phyloP scores from a whole-genome alignment of 2,888 invertebrate species.

The Agonopterix arenella region DNA sequence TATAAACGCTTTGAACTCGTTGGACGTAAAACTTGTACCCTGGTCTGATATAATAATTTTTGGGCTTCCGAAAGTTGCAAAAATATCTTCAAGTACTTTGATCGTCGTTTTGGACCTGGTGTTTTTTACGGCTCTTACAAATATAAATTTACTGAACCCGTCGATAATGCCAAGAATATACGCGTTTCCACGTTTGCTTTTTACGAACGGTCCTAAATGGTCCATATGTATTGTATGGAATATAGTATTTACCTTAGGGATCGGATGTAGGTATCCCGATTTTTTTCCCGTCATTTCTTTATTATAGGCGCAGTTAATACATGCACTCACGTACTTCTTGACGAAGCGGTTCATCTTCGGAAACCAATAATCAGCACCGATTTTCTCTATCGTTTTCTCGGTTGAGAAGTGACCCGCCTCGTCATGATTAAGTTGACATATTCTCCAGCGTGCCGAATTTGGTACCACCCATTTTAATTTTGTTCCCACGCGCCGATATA shows the following conservation, averaged over 20 bases:
- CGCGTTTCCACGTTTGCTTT: conserved; percentile 26
- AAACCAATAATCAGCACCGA: conserved; percentile 43
- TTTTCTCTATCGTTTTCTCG: conserved; percentile 28
- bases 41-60: neutral
- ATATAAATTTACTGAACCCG: conserved; percentile 36
- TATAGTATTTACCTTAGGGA: conserved; percentile 33
- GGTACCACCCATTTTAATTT: conserved; percentile 29
- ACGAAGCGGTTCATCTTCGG: conserved; percentile 36
- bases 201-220: conserved; percentile 43
- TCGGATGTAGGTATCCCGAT: conserved; percentile 34
- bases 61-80: neutral
- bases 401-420: conserved; percentile 38
- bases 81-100: neutral
- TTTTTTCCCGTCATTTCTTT: conserved; percentile 22
- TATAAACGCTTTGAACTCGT: neutral
- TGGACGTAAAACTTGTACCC: neutral
- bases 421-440: conserved; percentile 34
- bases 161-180: conserved; percentile 35
- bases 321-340: conserved; percentile 38
- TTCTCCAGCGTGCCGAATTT: conserved; percentile 21
- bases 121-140: conserved; percentile 21
- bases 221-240: conserved; percentile 47
- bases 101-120: conserved; percentile 4
- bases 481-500: conserved; percentile 8
- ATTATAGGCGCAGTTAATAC: conserved; percentile 36